Percentiles rank a stretch among this genome's conserved stretches.
Conservation (phyloP, 2,888 invertebrate species). For the Lasioglossum zephyrum region DNA sequence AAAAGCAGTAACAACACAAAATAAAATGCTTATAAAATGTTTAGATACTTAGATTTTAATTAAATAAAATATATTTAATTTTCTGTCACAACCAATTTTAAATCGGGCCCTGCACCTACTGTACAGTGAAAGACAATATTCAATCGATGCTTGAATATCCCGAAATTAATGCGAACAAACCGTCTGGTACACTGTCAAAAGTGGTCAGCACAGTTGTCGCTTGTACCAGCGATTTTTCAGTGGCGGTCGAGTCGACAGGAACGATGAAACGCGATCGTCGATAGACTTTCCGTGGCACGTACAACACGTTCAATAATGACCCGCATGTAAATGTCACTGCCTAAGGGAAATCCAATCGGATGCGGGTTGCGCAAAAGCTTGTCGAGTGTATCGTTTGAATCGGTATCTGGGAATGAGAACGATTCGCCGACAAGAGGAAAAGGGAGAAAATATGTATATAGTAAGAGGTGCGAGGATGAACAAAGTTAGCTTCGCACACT, state of each 20-base stretch:
- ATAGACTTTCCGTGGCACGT: conserved; percentile 15
- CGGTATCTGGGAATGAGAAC: conserved; percentile 36
- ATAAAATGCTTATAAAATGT: too few species aligned
- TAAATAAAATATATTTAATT: too few species aligned
- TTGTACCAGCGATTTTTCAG: not conserved
- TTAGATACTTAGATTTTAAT: too few species aligned
- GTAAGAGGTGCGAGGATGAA: too few species aligned
- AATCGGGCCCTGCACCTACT: too few species aligned
- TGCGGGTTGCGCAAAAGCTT: conserved; percentile 57
- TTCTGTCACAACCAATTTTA: too few species aligned
- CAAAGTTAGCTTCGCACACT: not conserved
- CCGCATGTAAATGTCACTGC: conserved; percentile 47
- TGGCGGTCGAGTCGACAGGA: conserved; percentile 11
- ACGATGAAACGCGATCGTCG: conserved; percentile 28
- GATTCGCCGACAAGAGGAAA: conserved; percentile 1
- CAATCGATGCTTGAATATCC: too few species aligned
- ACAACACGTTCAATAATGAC: conserved; percentile 36
- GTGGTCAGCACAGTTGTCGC: too few species aligned
- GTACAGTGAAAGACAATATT: too few species aligned
- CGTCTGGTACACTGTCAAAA: not conserved
- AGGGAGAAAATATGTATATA: not conserved
- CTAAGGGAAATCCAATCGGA: conserved; percentile 42
- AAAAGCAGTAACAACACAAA: too few species aligned
- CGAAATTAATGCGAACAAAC: too few species aligned
- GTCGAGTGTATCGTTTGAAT: conserved; percentile 40